Percentiles rank a stretch among this genome's conserved stretches.
Conservation (phyloP, 1,140 invertebrate genomes). For the Hyles euphorbiae region DNA sequence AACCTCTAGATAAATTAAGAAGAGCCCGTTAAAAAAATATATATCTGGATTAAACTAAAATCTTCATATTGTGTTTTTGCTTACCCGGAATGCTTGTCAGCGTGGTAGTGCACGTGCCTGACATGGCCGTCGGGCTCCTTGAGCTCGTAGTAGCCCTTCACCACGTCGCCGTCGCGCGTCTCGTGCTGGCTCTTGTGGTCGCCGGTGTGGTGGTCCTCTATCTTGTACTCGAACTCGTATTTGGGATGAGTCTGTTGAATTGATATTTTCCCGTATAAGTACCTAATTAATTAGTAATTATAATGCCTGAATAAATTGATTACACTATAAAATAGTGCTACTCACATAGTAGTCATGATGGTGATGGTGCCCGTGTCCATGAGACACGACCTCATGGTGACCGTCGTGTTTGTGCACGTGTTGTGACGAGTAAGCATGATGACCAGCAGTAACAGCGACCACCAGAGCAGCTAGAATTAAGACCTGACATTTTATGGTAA, state of each 20-base stretch:
- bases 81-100: conserved; percentile 58
- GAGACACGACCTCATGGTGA: not conserved
- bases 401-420: not conserved
- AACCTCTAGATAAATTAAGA: too few relatives aligned
- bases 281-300: too few relatives aligned
- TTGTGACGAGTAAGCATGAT: conserved; percentile 4
- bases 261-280: too few relatives aligned
- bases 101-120: conserved; percentile 52
- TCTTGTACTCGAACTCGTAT: conserved; percentile 63
- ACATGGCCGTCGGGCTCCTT: conserved; percentile 65
- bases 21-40: too few relatives aligned
- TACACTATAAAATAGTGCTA: too few relatives aligned
- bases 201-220: conserved; percentile 44
- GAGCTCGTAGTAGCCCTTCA: conserved; percentile 65
- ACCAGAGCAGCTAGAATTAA: not conserved
- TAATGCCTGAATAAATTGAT: too few relatives aligned
- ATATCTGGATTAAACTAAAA: too few relatives aligned
- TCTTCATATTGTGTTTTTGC: not conserved
- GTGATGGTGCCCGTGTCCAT: conserved; percentile 1
- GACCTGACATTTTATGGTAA: not conserved
- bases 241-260: conserved; percentile 34
- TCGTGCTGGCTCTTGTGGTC: conserved; percentile 49
- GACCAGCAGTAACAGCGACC: not conserved
- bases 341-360: conserved; percentile 1
- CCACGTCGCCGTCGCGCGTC: conserved; percentile 51